These are phyloP conservation scores for Pavo muticus DNA, from an alignment of 2,113 vertebrate species.

Conservation along the genomic window DNA sequence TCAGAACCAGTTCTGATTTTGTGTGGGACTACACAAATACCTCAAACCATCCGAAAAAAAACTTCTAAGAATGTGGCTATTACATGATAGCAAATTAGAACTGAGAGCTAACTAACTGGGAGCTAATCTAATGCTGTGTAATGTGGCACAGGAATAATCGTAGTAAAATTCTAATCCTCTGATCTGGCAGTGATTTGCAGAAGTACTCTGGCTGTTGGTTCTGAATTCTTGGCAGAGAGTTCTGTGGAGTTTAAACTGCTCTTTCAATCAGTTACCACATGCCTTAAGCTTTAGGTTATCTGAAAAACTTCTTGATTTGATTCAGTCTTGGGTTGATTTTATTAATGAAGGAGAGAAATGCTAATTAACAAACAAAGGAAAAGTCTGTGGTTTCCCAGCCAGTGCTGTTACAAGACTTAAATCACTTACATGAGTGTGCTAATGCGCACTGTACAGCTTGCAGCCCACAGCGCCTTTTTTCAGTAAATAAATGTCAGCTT, in stretches of 20 bases:
- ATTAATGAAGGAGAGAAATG: neutral
- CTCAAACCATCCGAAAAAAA: neutral
- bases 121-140: neutral
- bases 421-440: neutral
- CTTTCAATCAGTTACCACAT: neutral
- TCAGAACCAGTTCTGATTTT: neutral
- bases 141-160: neutral
- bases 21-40: neutral
- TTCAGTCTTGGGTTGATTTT: neutral
- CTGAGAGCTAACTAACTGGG: neutral
- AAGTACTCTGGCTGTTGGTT: neutral
- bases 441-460: neutral
- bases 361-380: neutral
- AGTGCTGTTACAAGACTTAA: neutral
- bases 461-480: neutral
- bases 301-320: neutral
- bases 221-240: slow-evolving; percentile 9
- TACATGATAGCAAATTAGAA: neutral
- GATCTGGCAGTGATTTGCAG: neutral
- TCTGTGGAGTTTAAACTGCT: neutral
- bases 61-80: neutral
- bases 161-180: slow-evolving; percentile 4
- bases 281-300: neutral
- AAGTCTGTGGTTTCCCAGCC: neutral
- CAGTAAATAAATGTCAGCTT: neutral